Evolutionary conservation across 2,797 vertebrate species (phyloP), one percentile per base, ranked within the genome.

Genomic region (Alcedo quadribrachys): DNA sequence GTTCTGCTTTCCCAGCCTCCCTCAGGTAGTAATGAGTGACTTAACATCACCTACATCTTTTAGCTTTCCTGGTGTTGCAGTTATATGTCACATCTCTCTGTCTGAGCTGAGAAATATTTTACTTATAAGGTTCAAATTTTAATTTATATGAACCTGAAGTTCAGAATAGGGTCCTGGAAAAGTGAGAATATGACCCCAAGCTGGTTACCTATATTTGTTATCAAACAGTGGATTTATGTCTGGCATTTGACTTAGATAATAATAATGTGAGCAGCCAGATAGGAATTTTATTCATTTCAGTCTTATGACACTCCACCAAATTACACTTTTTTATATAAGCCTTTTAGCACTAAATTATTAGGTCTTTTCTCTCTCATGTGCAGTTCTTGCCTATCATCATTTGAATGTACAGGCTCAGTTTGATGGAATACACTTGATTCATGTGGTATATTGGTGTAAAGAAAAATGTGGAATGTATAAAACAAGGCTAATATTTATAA

Each of bases 11-110:
- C 58, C 13, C 21, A 86, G 50, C 65, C 57, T 94, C 82, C 85
- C 67, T 65, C 45, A 65, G 94, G 87, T 92, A 80, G 46, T 89
- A 88, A 92, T 91, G 67, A 88, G 85, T 95, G 71, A 96, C 89
- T 94, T 92, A 93, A 85, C 35, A 62, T 74, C 81, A 40, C 8
- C 2, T 45, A 54, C 30, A 32, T 69, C 45, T 81, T 86, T 37
- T 42, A 32, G 16, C 45, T 57, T 91, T 84, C 28, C 43, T 67
- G 19, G 42, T 45, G 82, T 83, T 83, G 21, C 77, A 74, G 55
- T 46, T 84, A 6, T 65, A 32, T 74, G 43, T 82, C 9, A 5
- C n/a, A 12, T 70, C 15, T 78, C 8, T 88, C 33, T 84, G 8
- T 78, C 19, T 79, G 43, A 76, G 58, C 22, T 83, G 25, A 85